Conservation (phyloP, 2,113 vertebrate species). For the Etheostoma spectabile region DNA sequence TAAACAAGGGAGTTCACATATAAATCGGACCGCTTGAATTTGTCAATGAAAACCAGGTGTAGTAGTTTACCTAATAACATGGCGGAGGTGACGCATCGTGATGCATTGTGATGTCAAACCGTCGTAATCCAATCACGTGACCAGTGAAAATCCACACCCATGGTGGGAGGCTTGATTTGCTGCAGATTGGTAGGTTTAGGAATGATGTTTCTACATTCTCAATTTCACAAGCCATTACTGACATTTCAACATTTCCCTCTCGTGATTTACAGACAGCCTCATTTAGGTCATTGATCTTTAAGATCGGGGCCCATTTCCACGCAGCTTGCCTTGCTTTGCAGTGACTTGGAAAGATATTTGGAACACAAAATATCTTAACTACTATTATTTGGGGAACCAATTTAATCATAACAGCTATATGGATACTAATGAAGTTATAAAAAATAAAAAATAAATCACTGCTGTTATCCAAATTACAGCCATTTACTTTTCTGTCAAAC, state of each 20-base stretch:
- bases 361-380: not conserved
- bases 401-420: not conserved
- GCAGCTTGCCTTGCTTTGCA: not conserved
- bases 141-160: too few species aligned
- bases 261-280: constrained; percentile 1
- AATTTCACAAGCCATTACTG: not conserved
- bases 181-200: not conserved
- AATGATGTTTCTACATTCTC: not conserved
- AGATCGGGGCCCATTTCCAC: too few species aligned
- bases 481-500: not conserved
- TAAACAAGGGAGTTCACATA: too few species aligned
- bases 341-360: not conserved
- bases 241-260: not conserved
- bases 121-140: too few species aligned
- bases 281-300: not conserved
- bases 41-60: too few species aligned
- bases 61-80: too few species aligned
- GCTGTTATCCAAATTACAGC: not conserved
- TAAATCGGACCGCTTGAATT: too few species aligned
- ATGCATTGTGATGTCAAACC: too few species aligned
- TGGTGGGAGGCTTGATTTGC: not conserved
- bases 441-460: too few species aligned
- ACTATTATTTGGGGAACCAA: not conserved
- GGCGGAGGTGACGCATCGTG: too few species aligned
- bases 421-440: too few species aligned